These are phyloP conservation scores for Napeogenes sylphis DNA, from an alignment of 2,888 invertebrate genomes.

Conservation along the genomic window DNA sequence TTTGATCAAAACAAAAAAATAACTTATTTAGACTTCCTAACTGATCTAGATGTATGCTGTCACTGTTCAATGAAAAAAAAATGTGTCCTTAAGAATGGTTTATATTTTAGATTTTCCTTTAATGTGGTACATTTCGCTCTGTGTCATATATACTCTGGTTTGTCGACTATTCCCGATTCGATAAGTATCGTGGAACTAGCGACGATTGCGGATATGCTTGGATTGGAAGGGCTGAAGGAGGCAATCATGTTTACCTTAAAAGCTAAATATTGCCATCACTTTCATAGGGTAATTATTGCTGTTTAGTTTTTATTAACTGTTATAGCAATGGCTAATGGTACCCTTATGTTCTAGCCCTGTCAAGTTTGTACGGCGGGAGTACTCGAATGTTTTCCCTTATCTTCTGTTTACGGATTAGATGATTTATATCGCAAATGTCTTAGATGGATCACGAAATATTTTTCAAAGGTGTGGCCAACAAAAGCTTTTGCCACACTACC, in stretches of 20 bases:
- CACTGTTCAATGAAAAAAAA: too few relatives aligned
- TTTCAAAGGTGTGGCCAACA: conserved; percentile 92
- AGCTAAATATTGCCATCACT: conserved; percentile 94
- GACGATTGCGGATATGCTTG: conserved; percentile 92
- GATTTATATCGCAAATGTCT: conserved; percentile 91
- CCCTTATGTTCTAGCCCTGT: conserved; percentile 81
- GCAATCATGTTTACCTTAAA: conserved; percentile 92
- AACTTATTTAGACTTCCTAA: too few relatives aligned
- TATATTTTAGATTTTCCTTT: conserved; percentile 83
- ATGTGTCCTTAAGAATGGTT: conserved; percentile 7
- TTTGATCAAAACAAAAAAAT: background rate
- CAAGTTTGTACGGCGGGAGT: conserved; percentile 91
- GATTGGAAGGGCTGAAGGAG: conserved; percentile 93
- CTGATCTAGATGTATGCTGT: too few relatives aligned
- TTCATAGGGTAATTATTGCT: conserved; percentile 83
- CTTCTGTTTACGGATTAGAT: conserved; percentile 90
- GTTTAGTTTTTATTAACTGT: background rate
- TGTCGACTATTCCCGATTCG: conserved; percentile 90
- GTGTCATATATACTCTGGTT: conserved; percentile 96
- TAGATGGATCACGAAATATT: conserved; percentile 92
- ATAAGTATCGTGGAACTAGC: conserved; percentile 92
- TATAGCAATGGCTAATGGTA: background rate
- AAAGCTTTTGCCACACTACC: conserved; percentile 92
- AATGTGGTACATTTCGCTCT: conserved; percentile 93
- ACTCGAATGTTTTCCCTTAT: conserved; percentile 90